phyloP scores from a whole-genome alignment of 2,113 vertebrate species.

The Halichoerus grypus region DNA sequence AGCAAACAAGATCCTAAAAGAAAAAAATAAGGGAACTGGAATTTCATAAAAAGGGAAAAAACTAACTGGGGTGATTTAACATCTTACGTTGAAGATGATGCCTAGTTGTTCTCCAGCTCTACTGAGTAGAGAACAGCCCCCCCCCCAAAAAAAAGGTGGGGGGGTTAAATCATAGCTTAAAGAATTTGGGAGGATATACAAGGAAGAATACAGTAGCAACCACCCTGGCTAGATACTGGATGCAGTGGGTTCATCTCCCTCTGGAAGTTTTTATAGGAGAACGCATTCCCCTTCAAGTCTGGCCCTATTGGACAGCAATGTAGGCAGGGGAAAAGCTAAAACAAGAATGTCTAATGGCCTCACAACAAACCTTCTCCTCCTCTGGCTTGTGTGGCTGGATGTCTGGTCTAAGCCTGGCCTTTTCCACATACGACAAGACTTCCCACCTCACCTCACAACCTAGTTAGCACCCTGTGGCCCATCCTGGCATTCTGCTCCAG shows the following conservation, averaged over 20 bases:
- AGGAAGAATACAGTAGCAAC: background rate
- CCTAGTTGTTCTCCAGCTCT: constrained; percentile 25
- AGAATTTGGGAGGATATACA: background rate
- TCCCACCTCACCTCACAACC: background rate
- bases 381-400: constrained; percentile 5
- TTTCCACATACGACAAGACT: background rate
- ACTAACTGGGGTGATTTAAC: background rate
- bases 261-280: background rate
- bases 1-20: constrained; percentile 39
- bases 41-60: background rate
- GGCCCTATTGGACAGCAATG: background rate
- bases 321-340: constrained; percentile 28
- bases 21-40: background rate
- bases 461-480: background rate
- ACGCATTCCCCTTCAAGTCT: background rate
- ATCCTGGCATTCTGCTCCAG: constrained; percentile 14
- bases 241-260: background rate
- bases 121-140: background rate
- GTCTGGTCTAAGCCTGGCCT: background rate
- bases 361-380: background rate
- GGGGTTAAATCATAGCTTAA: background rate
- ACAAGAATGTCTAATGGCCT: constrained; percentile 19
- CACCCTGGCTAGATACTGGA: background rate
- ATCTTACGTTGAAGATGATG: background rate
- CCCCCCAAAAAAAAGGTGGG: background rate